Evolutionary conservation across 2,113 vertebrate genomes (phyloP).

Genomic region (Pituophis catenifer): DNA sequence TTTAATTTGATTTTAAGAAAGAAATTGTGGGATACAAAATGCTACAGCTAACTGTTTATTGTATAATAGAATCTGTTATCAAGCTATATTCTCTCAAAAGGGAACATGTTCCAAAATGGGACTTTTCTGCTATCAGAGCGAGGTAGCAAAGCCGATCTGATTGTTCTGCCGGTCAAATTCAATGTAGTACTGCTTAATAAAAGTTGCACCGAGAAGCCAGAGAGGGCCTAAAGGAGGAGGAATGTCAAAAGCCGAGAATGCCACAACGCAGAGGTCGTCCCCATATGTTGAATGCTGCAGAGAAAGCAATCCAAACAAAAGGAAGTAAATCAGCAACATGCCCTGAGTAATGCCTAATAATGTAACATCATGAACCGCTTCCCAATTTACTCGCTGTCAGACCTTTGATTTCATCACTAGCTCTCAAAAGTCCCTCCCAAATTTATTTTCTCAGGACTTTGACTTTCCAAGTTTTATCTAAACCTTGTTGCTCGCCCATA

Average conservation of each 20-base stretch:
- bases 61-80: not conserved
- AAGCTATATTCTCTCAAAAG: not conserved
- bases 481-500: not conserved
- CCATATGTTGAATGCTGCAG: constrained; percentile 80
- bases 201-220: constrained; percentile 93
- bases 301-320: not conserved
- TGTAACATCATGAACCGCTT: not conserved
- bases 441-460: not conserved
- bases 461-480: not conserved
- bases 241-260: constrained; percentile 85
- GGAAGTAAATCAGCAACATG: not conserved
- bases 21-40: not conserved
- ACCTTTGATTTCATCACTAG: not conserved
- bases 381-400: not conserved
- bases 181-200: constrained; percentile 93
- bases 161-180: constrained; percentile 91
- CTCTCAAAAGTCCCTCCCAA: not conserved
- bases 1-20: not conserved
- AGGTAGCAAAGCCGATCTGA: constrained; percentile 89
- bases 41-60: not conserved
- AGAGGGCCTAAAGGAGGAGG: constrained; percentile 88
- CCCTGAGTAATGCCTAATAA: not conserved
- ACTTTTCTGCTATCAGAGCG: constrained; percentile 69
- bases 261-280: constrained; percentile 82
- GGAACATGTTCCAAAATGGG: not conserved